Base-by-base conservation (phyloP, 2,113 vertebrate genomes). In the Microtus ochrogaster region DNA sequence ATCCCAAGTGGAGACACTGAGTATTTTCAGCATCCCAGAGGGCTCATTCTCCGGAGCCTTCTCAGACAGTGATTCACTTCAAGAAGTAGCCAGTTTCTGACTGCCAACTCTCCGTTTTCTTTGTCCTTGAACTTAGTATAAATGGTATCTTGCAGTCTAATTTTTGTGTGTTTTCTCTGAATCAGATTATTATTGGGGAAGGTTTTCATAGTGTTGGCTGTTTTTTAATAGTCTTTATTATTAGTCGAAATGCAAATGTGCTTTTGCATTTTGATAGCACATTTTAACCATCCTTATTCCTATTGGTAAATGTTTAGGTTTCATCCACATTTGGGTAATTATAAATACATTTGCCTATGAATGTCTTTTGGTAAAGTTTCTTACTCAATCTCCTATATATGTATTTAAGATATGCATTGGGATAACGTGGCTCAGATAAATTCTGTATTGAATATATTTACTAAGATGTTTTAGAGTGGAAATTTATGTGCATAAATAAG, bases 91-190 rank as follows among this genome's bases (percentile, higher is more conserved):
- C 33, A 44, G 5, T 79, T 65, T 93, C 58, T 90, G 28, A 33
- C 17, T 89, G 77, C 39, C 81, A 11, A 28, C 28, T 47, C 22
- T 39, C 16, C 30, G 44, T 52, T 83, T 94, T 66, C 10, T 5
- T 93, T 74, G 3, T 83, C 39, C 28, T 79, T 83, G 3, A 88
- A 79, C 17, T 89, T 95, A 74, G 66, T 6, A 82, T 66, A n/a
- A 83, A 70, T 41, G 5, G 7, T 89, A 82, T 92, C 12, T 77
- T 41, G 22, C 1, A 17, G 8, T 36, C 16, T 47, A 22, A 44
- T 17, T 66, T 66, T 41, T 44, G 14, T 49, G 39, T 89, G 5
- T 76, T 96, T 96, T 94, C 72, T 68, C 84, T 85, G 49, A 86
- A 30, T 68, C 24, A 44, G 6, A 21, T 4, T 91, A 66, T 28